Percentiles rank a stretch among this genome's conserved stretches.
phyloP scores from a whole-genome alignment of 1,140 invertebrate species.

The Drosophila teissieri region DNA sequence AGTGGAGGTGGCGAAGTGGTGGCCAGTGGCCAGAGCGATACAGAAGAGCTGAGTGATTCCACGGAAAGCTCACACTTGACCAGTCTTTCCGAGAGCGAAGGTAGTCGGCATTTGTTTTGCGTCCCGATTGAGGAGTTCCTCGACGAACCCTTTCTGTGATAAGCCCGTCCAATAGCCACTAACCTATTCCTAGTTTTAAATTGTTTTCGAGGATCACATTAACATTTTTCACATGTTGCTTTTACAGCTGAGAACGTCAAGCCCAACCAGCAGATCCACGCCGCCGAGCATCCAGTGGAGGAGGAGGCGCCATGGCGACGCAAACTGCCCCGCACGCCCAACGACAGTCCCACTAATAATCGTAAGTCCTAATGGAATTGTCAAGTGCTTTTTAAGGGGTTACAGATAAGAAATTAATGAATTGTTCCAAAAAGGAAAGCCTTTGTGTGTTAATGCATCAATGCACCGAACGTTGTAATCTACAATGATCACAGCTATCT shows the following conservation, averaged over 20 bases:
- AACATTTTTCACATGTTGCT: constrained; percentile 11
- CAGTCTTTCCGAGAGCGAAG: constrained; percentile 77
- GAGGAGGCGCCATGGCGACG: constrained; percentile 84
- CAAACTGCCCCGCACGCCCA: constrained; percentile 71
- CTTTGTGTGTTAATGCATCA: too few species aligned
- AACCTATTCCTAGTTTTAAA: neutral
- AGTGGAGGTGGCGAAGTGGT: constrained; percentile 3
- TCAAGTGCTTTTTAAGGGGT: neutral
- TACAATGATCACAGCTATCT: neutral
- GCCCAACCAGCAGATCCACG: constrained; percentile 65
- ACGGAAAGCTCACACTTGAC: constrained; percentile 84
- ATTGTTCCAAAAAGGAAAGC: too few species aligned
- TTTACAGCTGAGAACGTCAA: constrained; percentile 71
- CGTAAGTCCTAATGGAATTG: constrained; percentile 52
- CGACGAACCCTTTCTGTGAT: constrained; percentile 27
- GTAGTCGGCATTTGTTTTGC: constrained; percentile 64
- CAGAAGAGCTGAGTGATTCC: constrained; percentile 83
- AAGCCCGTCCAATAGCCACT: constrained; percentile 46
- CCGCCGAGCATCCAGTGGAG: constrained; percentile 66
- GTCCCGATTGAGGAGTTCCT: constrained; percentile 13
- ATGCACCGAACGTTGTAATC: too few species aligned
- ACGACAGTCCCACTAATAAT: constrained; percentile 84
- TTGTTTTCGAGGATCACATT: constrained; percentile 1
- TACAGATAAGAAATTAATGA: neutral
- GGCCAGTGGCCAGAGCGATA: constrained; percentile 62